Evolutionary conservation across 2,797 vertebrate species (phyloP), one percentile per base, ranked within the genome.

Genomic region (Anguilla marmorata): DNA sequence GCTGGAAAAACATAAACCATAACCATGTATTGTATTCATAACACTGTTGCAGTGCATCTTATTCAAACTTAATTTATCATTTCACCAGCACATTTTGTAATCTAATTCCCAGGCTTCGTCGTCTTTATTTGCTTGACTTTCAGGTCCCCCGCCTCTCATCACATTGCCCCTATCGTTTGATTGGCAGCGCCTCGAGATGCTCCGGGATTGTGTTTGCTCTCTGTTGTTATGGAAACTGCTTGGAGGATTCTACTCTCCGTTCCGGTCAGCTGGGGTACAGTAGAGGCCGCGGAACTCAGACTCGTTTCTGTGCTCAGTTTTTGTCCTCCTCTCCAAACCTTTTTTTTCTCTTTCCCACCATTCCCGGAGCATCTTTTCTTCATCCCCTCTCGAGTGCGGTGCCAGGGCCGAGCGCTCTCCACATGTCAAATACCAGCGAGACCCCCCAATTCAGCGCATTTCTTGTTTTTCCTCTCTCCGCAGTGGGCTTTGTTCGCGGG

Each of bases 371-470:
- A 1, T 6, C 79, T 50, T 50, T 86, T 30, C 8, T 30, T 52
- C n/a, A 2, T 11, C 19, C 48, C 45, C n/a, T 14, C 83, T 52
- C 37, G 60, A 27, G 58, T 69, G 11, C 66, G 85, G 41, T 87
- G 89, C 89, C 86, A 89, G 88, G 82, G 79, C 86, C 72, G 86
- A 66, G 58, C 54, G 56, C 85, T 24, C 72, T 56, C 27, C 87
- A 72, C 37, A 90, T 89, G 88, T 89, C 87, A 88, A 82, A 89
- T 86, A 84, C 21, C 86, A 86, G 87, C 52, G n/a, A 88, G 87
- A 50, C 37, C 11, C 56, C 24, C 41, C 33, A 52, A 76, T 88
- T 89, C 87, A 88, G 84, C 69, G 66, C 79, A 48, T 27, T 84
- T 66, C 72, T 21, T 6, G 14, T 12, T 52, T 60, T 74, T 84